Evolutionary conservation across 1,140 invertebrate species (phyloP).

Genomic region (Dryas iulia): DNA sequence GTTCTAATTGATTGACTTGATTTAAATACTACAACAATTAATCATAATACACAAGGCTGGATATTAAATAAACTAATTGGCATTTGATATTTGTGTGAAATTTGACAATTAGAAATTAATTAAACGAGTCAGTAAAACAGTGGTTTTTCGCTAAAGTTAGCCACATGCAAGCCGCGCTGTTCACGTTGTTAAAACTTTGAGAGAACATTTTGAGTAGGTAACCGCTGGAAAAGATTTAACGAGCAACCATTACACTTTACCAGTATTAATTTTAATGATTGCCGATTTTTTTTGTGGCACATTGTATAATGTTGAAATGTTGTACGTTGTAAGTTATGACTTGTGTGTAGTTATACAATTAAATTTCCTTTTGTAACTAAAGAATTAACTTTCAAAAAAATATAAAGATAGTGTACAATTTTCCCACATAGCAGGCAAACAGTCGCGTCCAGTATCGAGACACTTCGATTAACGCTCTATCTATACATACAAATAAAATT

Average conservation of each 20-base stretch:
- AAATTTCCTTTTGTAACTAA: no score
- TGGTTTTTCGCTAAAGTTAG: background rate
- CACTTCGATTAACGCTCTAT: no score
- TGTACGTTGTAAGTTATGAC: no score
- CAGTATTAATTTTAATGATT: background rate
- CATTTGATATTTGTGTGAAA: background rate
- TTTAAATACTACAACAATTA: no score
- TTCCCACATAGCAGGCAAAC: no score
- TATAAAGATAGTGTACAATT: no score
- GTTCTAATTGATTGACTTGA: no score
- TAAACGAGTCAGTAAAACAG: background rate
- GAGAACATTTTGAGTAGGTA: background rate
- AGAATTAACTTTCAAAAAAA: no score
- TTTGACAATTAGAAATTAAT: background rate
- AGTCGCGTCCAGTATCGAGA: no score
- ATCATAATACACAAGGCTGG: background rate
- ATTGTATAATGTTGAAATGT: background rate
- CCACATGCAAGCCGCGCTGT: background rate
- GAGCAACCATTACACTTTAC: background rate
- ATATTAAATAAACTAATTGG: background rate
- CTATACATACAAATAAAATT: no score
- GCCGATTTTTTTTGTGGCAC: background rate
- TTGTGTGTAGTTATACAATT: no score
- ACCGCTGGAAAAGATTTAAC: background rate
- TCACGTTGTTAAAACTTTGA: background rate